phyloP scores from a whole-genome alignment of 2,797 vertebrate species.

The Fringilla coelebs region DNA sequence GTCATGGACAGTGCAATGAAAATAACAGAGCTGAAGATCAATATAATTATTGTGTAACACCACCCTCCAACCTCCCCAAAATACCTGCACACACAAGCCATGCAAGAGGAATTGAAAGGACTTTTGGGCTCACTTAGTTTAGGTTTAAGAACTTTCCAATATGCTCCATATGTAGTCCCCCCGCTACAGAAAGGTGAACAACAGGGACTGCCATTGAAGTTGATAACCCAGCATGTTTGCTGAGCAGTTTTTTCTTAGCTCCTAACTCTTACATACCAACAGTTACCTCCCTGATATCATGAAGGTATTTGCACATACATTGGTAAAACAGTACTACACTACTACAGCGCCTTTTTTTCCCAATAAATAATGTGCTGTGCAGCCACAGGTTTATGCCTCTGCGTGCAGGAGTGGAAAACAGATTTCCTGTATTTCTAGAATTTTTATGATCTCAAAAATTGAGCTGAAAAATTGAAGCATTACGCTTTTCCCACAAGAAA shows the following conservation, averaged over 20 bases:
- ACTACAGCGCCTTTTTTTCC: not conserved
- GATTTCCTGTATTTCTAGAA: not conserved
- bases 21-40: not conserved
- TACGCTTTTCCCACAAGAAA: not conserved
- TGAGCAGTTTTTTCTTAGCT: not conserved
- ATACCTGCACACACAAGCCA: not conserved
- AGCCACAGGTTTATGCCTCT: not conserved
- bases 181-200: not conserved
- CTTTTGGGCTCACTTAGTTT: not conserved
- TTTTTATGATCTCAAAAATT: not conserved
- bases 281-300: not conserved
- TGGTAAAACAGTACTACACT: not conserved
- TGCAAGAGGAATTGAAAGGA: not conserved
- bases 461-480: not conserved
- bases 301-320: not conserved
- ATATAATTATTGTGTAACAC: not conserved
- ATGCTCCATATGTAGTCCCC: not conserved
- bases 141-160: not conserved
- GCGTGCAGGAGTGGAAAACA: not conserved
- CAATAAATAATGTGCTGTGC: not conserved
- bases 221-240: not conserved
- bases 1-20: not conserved
- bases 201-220: not conserved
- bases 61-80: rapidly evolving
- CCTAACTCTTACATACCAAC: not conserved